phyloP scores from a whole-genome alignment of 2,888 invertebrate species.

The Chirona hameri region DNA sequence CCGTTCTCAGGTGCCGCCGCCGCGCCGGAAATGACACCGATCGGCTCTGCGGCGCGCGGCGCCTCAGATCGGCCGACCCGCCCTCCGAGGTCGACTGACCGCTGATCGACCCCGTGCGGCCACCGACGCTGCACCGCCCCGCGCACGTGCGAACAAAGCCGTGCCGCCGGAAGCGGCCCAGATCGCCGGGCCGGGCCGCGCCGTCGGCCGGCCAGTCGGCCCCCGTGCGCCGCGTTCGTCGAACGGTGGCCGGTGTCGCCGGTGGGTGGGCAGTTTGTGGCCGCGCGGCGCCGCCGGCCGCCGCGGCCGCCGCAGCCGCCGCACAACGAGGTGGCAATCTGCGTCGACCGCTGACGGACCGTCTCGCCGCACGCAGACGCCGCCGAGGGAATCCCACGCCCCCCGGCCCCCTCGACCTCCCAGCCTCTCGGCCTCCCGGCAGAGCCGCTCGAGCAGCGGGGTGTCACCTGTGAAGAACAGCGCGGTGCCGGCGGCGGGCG shows the following conservation, averaged over 20 bases:
- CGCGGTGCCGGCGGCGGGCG: no score
- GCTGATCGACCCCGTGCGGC: not conserved
- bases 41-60: not conserved
- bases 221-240: not conserved
- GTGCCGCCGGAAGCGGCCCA: not conserved
- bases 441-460: no score
- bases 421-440: no score
- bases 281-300: not conserved
- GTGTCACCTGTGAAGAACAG: no score
- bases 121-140: not conserved
- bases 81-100: not conserved
- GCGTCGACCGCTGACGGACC: not conserved
- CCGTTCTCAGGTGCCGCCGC: not conserved
- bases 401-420: no score
- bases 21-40: constrained; percentile 12
- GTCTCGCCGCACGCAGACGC: not conserved
- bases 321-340: not conserved
- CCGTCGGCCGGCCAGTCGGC: not conserved
- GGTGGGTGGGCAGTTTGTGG: no score
- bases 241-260: not conserved
- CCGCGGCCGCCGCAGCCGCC: not conserved
- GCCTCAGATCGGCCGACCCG: not conserved
- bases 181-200: not conserved
- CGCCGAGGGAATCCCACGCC: not conserved
- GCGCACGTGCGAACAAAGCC: not conserved